These are phyloP conservation scores for Halichondria panicea DNA, from an alignment of 37 sponge, comb jelly and placozoan genomes.

Conservation along the genomic window DNA sequence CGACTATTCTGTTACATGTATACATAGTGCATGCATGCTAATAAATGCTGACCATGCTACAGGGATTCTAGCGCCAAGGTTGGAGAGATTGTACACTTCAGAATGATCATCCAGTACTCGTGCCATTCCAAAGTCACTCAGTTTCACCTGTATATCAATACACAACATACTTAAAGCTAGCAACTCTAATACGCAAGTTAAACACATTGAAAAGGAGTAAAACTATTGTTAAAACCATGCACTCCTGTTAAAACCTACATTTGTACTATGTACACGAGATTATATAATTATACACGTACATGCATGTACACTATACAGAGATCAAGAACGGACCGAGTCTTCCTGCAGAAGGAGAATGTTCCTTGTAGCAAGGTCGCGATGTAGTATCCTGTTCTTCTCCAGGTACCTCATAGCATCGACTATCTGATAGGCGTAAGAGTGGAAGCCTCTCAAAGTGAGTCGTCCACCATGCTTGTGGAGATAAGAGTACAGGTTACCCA, in stretches of 20 bases:
- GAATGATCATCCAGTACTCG: slow-evolving; percentile 40
- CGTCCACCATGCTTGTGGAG: slow-evolving; percentile 6
- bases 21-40: slow-evolving; percentile 2
- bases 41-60: slow-evolving; percentile 57
- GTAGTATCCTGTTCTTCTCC: slow-evolving; percentile 24
- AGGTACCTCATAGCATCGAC: slow-evolving; percentile 73
- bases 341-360: slow-evolving; percentile 22
- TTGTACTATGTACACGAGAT: no score
- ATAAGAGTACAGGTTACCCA: slow-evolving; percentile 43
- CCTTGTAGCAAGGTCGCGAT: slow-evolving; percentile 34
- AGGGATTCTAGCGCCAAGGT: slow-evolving; percentile 18
- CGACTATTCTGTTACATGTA: neutral
- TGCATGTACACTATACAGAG: no score
- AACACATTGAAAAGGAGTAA: no score
- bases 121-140: slow-evolving; percentile 79
- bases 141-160: slow-evolving; percentile 61
- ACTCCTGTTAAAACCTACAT: no score
- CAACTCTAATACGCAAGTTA: neutral
- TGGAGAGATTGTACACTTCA: slow-evolving; percentile 48
- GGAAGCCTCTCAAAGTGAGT: slow-evolving; percentile 27
- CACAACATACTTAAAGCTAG: no score
- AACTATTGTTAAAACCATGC: no score
- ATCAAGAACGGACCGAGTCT: slow-evolving; percentile 23
- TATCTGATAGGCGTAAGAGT: slow-evolving; percentile 56
- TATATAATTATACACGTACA: no score